Conservation (phyloP, 2,113 vertebrate species). For the Cardinalis cardinalis region DNA sequence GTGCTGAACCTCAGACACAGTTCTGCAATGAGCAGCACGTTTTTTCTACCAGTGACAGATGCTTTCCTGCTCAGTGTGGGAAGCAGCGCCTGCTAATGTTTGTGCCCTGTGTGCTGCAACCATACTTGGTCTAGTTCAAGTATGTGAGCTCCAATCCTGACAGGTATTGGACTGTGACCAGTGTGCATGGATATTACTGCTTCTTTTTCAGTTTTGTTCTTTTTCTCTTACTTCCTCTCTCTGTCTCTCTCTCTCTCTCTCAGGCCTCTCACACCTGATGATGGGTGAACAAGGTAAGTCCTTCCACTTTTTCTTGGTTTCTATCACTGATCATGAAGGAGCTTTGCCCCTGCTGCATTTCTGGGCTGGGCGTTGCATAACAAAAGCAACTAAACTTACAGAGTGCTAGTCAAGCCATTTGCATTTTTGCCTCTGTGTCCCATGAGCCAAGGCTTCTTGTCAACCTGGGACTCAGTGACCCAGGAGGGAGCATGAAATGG, state of each 20-base stretch:
- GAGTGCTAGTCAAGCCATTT: conserved; percentile 9
- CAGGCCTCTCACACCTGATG: conserved; percentile 93
- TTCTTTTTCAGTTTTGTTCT: conserved; percentile 18
- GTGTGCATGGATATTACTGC: conserved; percentile 44
- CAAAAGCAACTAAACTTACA: not conserved
- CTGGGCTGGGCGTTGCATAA: conserved; percentile 2
- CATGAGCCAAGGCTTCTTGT: conserved; percentile 24
- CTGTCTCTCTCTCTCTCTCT: not conserved
- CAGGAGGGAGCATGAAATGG: conserved; percentile 19
- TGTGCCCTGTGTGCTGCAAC: not conserved
- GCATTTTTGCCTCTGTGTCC: conserved; percentile 19
- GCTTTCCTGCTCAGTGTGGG: not conserved
- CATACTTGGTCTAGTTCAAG: conserved; percentile 28
- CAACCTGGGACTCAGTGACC: not conserved
- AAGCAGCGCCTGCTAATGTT: not conserved
- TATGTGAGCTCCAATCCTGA: conserved; percentile 21
- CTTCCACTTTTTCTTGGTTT: conserved; percentile 37
- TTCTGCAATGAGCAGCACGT: not conserved
- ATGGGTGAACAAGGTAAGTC: conserved; percentile 94
- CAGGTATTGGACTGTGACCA: not conserved
- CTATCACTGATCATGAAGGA: not conserved
- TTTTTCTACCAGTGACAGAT: not conserved
- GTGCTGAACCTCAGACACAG: not conserved
- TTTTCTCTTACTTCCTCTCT: conserved; percentile 4
- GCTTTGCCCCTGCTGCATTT: conserved; percentile 16